Base-by-base conservation (phyloP, 2,888 invertebrate genomes). In the Spatulosminthurus flaviceps region DNA sequence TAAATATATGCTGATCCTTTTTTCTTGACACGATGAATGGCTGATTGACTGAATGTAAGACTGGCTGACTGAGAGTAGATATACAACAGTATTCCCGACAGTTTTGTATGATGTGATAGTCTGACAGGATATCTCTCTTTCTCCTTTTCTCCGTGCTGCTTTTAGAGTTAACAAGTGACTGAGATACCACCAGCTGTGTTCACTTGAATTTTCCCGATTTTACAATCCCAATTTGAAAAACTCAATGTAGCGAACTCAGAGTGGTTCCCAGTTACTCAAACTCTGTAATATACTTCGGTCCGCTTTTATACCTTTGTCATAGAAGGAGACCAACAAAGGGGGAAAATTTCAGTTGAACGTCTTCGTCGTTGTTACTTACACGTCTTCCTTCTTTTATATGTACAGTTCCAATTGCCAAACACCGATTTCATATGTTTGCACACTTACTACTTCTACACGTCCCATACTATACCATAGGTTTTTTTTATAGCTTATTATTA, bases 151-250 rank as follows among this genome's bases (percentile, higher is more conserved):
- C 28, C 34, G 22, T 19, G 51, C 71, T 61, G 73, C 42, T 64
- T 21, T 26, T 16, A 70, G 79, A 83, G 84, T 89, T 87, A 87
- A 85, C 87, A 87, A 88, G 89, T 88, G 88, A 95, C 95, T 95
- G 95, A 95, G 95, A 95, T 95, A 96, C 95, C 95, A 95, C 95
- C 95, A 95, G 95, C 95, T 96, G 95, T 95, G 95, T 96, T 96
- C 95, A 95, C 95, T 94, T 91, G 87, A 87, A 87, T 90, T 89
- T 61, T 88, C 88, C 51, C 16, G 51, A 51, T 51, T 51, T 51
- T 51, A 51, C 51, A 51, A 51, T 51, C 51, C 51, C 16, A n/a
- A 51, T 4, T 51, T 19, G 51, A 51, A 51, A 51, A 51, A 51
- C n/a, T 51, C 51, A 51, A 51, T 83, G 92, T 92, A 94, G 96